A percentile compares a stretch with the other conserved stretches of the same genome.
phyloP scores from a whole-genome alignment of 2,113 vertebrate species.

The Buteo buteo region DNA sequence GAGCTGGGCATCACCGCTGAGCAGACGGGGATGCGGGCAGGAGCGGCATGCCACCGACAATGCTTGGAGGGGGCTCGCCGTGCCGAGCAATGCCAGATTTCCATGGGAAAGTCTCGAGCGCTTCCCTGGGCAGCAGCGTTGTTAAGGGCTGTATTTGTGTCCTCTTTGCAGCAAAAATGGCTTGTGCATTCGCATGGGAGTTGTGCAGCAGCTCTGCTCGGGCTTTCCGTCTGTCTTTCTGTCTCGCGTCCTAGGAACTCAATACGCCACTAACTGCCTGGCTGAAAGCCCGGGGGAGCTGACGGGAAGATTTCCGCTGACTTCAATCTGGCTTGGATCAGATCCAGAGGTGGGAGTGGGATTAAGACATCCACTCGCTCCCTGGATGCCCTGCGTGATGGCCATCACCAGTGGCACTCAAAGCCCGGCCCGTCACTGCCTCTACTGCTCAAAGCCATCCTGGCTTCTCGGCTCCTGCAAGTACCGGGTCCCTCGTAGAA shows the following conservation, averaged over 20 bases:
- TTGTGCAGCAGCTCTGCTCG: neutral
- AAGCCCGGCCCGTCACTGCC: neutral
- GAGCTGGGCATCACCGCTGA: accelerated
- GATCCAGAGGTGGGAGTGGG: neutral
- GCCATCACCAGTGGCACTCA: neutral
- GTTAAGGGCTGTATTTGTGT: accelerated
- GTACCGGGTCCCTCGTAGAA: neutral
- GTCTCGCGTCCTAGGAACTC: neutral
- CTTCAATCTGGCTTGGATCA: neutral
- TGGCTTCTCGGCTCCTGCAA: neutral
- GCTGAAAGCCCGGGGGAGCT: neutral
- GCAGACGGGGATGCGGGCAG: neutral
- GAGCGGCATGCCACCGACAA: accelerated
- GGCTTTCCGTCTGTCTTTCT: neutral
- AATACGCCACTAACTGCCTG: neutral
- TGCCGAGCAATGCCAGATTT: accelerated
- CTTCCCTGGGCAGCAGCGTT: accelerated
- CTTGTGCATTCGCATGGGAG: neutral
- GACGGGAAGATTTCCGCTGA: neutral
- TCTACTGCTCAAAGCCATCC: neutral
- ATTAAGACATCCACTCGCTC: neutral
- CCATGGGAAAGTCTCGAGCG: neutral
- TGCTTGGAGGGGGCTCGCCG: neutral
- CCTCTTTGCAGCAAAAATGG: neutral
- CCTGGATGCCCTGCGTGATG: neutral